These are phyloP conservation scores for Crematogaster levior DNA, from an alignment of 2,888 invertebrate genomes.

Conservation along the genomic window DNA sequence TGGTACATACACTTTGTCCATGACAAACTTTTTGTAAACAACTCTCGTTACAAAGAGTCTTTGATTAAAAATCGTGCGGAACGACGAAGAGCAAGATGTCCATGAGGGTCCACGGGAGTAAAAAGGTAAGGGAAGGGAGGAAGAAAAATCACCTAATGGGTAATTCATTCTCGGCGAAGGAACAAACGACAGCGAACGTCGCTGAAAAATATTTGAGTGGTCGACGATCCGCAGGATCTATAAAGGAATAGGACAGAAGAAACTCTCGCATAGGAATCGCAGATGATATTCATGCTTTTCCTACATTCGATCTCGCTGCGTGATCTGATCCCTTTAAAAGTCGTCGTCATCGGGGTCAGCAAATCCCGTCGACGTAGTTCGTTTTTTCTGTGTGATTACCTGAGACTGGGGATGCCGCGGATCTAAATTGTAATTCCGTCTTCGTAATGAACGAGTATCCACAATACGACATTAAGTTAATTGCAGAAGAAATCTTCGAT, in stretches of 20 bases:
- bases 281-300: constrained; percentile 26
- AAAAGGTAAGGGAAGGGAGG: not conserved
- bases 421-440: constrained; percentile 27
- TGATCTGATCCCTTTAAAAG: constrained; percentile 27
- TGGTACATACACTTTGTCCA: not conserved
- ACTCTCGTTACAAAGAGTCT: not conserved
- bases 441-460: constrained; percentile 22
- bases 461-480: constrained; percentile 32
- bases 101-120: not conserved
- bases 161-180: constrained; percentile 48
- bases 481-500: constrained; percentile 37
- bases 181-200: constrained; percentile 36
- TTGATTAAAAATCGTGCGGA: constrained; percentile 42
- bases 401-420: constrained; percentile 21
- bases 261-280: constrained; percentile 14
- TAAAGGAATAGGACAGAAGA: not conserved
- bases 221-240: constrained; percentile 30
- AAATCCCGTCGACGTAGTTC: constrained; percentile 21
- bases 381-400: constrained; percentile 33
- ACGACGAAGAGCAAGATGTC: constrained; percentile 10
- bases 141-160: constrained; percentile 49
- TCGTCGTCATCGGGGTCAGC: not conserved
- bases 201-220: constrained; percentile 42
- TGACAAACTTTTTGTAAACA: constrained; percentile 20
- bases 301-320: not conserved